Conservation (phyloP, 1,140 invertebrate genomes). For the Drosophila carrolli region DNA sequence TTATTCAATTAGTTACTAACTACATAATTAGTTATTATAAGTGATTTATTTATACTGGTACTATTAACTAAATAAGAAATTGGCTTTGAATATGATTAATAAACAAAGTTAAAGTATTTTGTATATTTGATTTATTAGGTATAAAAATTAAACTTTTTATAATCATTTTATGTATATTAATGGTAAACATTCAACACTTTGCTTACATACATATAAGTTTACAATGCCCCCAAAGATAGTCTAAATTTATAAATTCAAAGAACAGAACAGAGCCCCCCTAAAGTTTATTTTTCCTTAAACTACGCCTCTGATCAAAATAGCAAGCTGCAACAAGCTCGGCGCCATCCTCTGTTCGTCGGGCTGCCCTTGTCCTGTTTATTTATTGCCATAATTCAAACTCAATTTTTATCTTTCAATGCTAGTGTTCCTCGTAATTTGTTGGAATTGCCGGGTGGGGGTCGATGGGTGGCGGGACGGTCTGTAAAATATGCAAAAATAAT, state of each 20-base stretch:
- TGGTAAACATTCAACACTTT: no score
- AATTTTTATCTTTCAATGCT: slow-evolving; percentile 74
- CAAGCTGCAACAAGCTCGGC: slow-evolving; percentile 1
- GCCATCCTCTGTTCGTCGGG: slow-evolving; percentile 18
- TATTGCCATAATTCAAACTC: slow-evolving; percentile 81
- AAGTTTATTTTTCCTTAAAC: neutral
- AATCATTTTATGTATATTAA: no score
- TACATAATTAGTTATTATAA: neutral
- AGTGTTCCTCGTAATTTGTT: slow-evolving; percentile 58
- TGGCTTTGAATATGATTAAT: no score
- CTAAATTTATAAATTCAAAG: no score
- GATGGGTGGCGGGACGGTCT: slow-evolving; percentile 3
- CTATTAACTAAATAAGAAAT: no score
- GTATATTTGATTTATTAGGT: no score
- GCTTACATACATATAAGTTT: no score
- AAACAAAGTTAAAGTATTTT: no score
- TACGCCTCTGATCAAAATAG: slow-evolving; percentile 23
- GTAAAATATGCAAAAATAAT: slow-evolving; percentile 82
- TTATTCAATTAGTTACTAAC: neutral
- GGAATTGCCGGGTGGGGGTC: neutral
- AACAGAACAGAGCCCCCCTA: no score
- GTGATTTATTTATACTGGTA: no score
- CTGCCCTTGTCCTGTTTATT: slow-evolving; percentile 53
- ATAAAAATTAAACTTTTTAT: no score
- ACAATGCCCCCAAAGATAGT: no score